Percentiles rank a stretch among this genome's conserved stretches.
Conservation (phyloP, 2,797 vertebrate species). For the Tauraco hartlaubi region DNA sequence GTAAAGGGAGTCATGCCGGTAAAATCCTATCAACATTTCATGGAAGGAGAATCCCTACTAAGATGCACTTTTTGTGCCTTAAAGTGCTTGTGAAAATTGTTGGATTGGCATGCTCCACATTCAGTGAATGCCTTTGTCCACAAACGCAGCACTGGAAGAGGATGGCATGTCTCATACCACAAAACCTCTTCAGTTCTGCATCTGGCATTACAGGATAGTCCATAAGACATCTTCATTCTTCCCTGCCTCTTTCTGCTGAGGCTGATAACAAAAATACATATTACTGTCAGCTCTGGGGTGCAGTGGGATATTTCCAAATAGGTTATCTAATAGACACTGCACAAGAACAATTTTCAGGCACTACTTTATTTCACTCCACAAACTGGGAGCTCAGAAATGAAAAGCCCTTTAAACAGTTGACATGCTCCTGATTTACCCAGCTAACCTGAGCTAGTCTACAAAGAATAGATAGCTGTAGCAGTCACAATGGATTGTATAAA, state of each 20-base stretch:
- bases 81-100: conserved; percentile 13
- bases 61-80: neutral
- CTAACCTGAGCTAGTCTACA: neutral
- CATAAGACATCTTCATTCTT: neutral
- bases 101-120: neutral
- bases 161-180: neutral
- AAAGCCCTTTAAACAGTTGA: conserved; percentile 17
- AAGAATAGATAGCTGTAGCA: neutral
- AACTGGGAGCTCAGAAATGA: neutral
- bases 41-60: neutral
- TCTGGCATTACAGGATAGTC: conserved; percentile 4
- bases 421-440: neutral
- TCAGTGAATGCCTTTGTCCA: neutral
- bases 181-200: conserved; percentile 24
- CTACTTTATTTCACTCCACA: neutral
- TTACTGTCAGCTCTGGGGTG: conserved; percentile 23
- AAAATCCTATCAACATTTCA: conserved; percentile 23
- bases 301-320: neutral
- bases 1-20: neutral
- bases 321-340: conserved; percentile 33
- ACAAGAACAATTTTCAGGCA: conserved; percentile 1
- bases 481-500: neutral
- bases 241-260: conserved; percentile 18
- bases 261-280: conserved; percentile 29
- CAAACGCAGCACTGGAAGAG: neutral